phyloP scores from a whole-genome alignment of 2,797 vertebrate species.

The Psittacula derbiana region DNA sequence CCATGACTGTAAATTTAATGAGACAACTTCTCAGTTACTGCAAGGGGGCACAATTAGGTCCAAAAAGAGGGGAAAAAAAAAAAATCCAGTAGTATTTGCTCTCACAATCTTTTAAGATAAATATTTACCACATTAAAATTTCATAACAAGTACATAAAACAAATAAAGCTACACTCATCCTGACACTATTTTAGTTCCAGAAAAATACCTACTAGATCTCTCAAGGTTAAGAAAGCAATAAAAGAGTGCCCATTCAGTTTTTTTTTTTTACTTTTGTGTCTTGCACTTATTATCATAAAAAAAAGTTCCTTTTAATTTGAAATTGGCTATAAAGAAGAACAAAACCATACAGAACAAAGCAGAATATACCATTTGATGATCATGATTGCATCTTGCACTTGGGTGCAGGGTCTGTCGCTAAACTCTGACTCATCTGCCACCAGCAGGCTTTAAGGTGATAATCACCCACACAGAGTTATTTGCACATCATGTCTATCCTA shows the following conservation, averaged over 20 bases:
- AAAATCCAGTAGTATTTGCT: not conserved
- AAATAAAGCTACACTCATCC: not conserved
- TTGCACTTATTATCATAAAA: not conserved
- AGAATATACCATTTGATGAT: conserved; percentile 37
- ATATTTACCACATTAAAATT: not conserved
- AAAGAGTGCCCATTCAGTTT: not conserved
- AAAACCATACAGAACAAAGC: not conserved
- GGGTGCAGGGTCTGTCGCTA: conserved; percentile 15
- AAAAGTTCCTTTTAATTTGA: not conserved
- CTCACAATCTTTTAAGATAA: not conserved
- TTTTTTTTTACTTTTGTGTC: not conserved
- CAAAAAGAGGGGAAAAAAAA: not conserved
- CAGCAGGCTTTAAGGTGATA: conserved; percentile 60
- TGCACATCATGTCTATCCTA: conserved; percentile 60
- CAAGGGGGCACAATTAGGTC: not conserved
- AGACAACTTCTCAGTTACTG: not conserved
- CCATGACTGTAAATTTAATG: not conserved
- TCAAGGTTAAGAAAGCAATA: conserved; percentile 39
- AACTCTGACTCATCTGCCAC: conserved; percentile 57
- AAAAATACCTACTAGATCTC: not conserved
- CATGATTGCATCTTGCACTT: conserved; percentile 33
- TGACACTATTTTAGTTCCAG: not conserved
- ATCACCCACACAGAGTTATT: conserved; percentile 66
- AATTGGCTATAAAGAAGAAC: conserved; percentile 18
- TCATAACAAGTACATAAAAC: not conserved